Percentiles rank a stretch among this genome's conserved stretches.
phyloP scores from a whole-genome alignment of 1,140 invertebrate species.

The Orius laevigatus region DNA sequence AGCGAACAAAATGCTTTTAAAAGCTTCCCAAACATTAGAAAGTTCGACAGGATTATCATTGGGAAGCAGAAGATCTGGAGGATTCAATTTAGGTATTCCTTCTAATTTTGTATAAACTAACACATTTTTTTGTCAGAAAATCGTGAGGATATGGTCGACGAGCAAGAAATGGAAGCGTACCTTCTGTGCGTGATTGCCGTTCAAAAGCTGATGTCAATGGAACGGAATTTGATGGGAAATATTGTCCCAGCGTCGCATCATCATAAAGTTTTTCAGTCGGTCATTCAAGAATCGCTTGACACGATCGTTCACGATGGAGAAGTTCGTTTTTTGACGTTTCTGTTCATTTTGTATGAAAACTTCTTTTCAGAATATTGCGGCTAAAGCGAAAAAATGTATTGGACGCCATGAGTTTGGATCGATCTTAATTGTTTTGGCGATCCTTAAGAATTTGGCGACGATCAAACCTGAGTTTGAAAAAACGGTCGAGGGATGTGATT shows the following conservation, averaged over 20 bases:
- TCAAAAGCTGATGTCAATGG: slow-evolving; percentile 76
- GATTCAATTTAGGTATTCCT: no score
- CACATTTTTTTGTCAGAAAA: slow-evolving; percentile 24
- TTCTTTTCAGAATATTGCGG: slow-evolving; percentile 47
- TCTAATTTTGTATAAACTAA: no score
- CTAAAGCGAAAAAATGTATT: slow-evolving; percentile 60
- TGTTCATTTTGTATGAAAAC: slow-evolving; percentile 11
- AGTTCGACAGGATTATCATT: slow-evolving; percentile 51
- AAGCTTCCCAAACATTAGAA: slow-evolving; percentile 64
- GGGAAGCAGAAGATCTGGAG: slow-evolving; percentile 29
- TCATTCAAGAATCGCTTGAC: slow-evolving; percentile 71
- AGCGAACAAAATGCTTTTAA: slow-evolving; percentile 69
- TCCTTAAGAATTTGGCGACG: slow-evolving; percentile 61
- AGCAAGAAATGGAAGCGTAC: slow-evolving; percentile 77
- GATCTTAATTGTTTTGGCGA: slow-evolving; percentile 70
- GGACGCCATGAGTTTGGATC: slow-evolving; percentile 64
- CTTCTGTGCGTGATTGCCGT: slow-evolving; percentile 69
- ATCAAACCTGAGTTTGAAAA: slow-evolving; percentile 73
- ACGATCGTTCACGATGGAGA: slow-evolving; percentile 72
- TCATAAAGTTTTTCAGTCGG: slow-evolving; percentile 65
- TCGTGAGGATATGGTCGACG: slow-evolving; percentile 47
- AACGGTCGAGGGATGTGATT: slow-evolving; percentile 55
- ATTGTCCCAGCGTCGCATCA: slow-evolving; percentile 69
- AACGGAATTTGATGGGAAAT: slow-evolving; percentile 62
- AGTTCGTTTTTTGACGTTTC: slow-evolving; percentile 27